Evolutionary conservation across 1,140 invertebrate genomes (phyloP), one percentile per base, ranked within the genome.

Genomic region (Drosophila truncata): DNA sequence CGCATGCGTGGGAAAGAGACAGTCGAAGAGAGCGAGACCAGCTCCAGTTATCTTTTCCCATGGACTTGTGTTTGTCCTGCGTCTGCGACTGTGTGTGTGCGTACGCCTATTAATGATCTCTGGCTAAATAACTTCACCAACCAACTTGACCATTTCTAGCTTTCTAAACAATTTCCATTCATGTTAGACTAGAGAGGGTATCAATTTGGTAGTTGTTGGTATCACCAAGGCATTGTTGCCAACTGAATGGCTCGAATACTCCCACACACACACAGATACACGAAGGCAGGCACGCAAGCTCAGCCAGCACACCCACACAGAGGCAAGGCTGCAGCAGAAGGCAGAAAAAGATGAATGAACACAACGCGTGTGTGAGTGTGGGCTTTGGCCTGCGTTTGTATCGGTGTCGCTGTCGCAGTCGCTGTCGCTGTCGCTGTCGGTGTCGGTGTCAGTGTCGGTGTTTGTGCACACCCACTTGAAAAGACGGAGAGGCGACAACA

Each of bases 1-100:
- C 84, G 84, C 84, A 88, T 90, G 84, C 84, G 84, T 84, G 69
- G 54, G 65, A 80, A 80, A 59, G 39, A 73, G 46, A 74, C 41
- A 46, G 35, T 29, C 31, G 52, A 61, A 49, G 39, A 27, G 42
- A 47, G 25, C 18, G 27, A n/a, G 20, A 37, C 14, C 33, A 55
- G 47, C 78, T 82, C 54, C 79, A 78, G 47, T 73, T 78, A 72
- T 65, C 62, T 65, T 33, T 25, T 31, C 31, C 33, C 50, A 63
- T 61, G 59, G 41, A 33, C 42, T 31, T 41, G 33, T 55, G 70
- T 49, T 42, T 74, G 47, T 60, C 31, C 31, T 42, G 25, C 70
- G 35, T 3, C 10, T 78, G 47, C 63, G 31, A 35, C 54, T 72
- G 41, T 50, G 41, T 54, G 41, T 63, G 39, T 29, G 37, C 11